These are phyloP conservation scores for Agonopterix alstromeriana DNA, from an alignment of 2,888 invertebrate genomes.

Conservation along the genomic window DNA sequence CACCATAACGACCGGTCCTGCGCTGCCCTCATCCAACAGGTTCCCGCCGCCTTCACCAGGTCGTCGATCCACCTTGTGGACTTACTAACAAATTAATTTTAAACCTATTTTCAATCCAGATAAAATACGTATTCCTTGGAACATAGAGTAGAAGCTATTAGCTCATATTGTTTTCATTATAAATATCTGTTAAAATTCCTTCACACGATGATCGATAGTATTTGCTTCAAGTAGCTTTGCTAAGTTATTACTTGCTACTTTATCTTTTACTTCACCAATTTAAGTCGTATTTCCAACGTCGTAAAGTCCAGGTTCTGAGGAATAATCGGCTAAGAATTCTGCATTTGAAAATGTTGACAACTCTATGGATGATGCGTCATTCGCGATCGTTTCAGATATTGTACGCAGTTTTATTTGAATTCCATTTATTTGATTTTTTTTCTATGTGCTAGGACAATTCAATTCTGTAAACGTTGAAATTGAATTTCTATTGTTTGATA, in stretches of 20 bases:
- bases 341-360: constrained; percentile 33
- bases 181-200: constrained; percentile 43
- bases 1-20: too few species aligned
- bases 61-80: too few species aligned
- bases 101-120: too few species aligned
- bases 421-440: neutral
- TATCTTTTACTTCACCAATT: constrained; percentile 18
- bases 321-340: constrained; percentile 16
- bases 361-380: constrained; percentile 47
- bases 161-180: constrained; percentile 33
- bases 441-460: constrained; percentile 1
- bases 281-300: constrained; percentile 3
- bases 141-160: constrained; percentile 1
- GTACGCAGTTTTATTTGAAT: constrained; percentile 10
- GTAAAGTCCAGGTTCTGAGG: constrained; percentile 15
- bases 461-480: neutral
- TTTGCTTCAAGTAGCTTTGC: constrained; percentile 36
- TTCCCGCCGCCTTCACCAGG: too few species aligned
- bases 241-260: constrained; percentile 35
- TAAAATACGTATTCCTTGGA: neutral
- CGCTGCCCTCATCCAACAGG: too few species aligned
- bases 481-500: neutral
- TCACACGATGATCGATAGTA: constrained; percentile 48
- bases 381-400: constrained; percentile 17
- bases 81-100: too few species aligned